Evolutionary conservation across 2,888 invertebrate genomes (phyloP), one percentile per base, ranked within the genome.

Genomic region (Coremacera marginata): DNA sequence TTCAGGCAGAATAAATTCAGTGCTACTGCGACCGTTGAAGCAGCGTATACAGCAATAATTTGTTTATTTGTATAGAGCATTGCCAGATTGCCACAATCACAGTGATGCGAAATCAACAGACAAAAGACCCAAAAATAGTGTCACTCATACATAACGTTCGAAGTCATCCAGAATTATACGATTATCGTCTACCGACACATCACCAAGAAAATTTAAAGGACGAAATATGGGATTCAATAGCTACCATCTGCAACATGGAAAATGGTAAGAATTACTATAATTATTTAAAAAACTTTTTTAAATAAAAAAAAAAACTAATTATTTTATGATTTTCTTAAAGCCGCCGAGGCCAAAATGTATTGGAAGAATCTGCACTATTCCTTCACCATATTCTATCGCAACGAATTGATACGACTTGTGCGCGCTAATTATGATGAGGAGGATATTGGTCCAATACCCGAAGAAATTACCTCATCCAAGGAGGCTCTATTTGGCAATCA

Each of bases 311-410:
- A 19, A 67, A 49, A 9, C 0, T 67, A 51, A 3, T 27, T 55
- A 22, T 51, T 49, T n/a, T 19, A 63, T 73, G 19, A 25, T 65
- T 34, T 65, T 19, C 9, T 16, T 9, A 1, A n/a, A 79, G 79
- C 7, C 9, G n/a, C 16, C 0, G 74, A 74, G 22, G 76, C 78
- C 2, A 52, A 78, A 52, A 68, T 72, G 16, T 34, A 49, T 22
- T 79, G 79, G 79, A 49, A 76, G 25, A 52, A 55, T 22, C 68
- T 79, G 8, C 67, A 71, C 8, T 51, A 34, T 4, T 37, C 51
- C 14, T 79, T 79, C 55, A 72, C 62, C 9, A 34, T 60, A 3
- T 77, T 68, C 37, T 78, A 75, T 71, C 76, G 76, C 67, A 78
- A 78, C 62, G 78, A 76, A 70, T 34, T 79, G 49, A 70, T 79